phyloP scores from a whole-genome alignment of 2,888 invertebrate species.

The Dermolepida albohirtum region DNA sequence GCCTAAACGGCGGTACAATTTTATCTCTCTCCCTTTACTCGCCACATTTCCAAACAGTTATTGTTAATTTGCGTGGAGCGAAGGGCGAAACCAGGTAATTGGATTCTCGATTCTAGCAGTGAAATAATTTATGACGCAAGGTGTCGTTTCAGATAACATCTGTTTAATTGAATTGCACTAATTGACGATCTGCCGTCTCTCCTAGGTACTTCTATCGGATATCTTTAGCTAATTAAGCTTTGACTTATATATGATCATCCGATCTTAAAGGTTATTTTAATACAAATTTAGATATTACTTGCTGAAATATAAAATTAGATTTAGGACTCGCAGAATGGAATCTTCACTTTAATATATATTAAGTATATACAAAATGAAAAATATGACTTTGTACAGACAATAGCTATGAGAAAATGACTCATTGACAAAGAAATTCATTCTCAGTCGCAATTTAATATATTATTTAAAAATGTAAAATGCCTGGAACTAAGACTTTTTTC shows the following conservation, averaged over 20 bases:
- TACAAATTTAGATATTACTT: not conserved
- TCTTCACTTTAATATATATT: not conserved
- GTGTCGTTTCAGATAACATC: slow-evolving; percentile 12
- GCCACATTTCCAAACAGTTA: too few relatives aligned
- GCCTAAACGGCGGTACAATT: too few relatives aligned
- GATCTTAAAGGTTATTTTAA: not conserved
- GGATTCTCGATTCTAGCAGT: slow-evolving; percentile 9
- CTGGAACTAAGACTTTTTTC: too few relatives aligned
- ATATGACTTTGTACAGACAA: too few relatives aligned
- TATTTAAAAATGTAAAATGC: too few relatives aligned
- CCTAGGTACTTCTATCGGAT: slow-evolving; percentile 6
- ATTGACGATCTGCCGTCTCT: slow-evolving; percentile 6
- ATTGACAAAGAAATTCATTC: too few relatives aligned
- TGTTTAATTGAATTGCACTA: slow-evolving; percentile 15
- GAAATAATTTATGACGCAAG: slow-evolving; percentile 14
- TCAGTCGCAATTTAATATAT: too few relatives aligned
- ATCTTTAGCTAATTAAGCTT: slow-evolving; percentile 7
- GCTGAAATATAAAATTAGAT: not conserved
- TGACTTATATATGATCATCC: slow-evolving; percentile 10
- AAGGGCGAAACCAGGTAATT: not conserved
- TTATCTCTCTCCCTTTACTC: too few relatives aligned
- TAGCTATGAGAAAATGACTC: too few relatives aligned
- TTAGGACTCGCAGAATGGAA: too few relatives aligned
- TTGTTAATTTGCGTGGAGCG: too few relatives aligned
- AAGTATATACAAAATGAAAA: too few relatives aligned